Evolutionary conservation across 2,797 vertebrate species (phyloP), one percentile per base, ranked within the genome.

Genomic region (Trematomus bernacchii): DNA sequence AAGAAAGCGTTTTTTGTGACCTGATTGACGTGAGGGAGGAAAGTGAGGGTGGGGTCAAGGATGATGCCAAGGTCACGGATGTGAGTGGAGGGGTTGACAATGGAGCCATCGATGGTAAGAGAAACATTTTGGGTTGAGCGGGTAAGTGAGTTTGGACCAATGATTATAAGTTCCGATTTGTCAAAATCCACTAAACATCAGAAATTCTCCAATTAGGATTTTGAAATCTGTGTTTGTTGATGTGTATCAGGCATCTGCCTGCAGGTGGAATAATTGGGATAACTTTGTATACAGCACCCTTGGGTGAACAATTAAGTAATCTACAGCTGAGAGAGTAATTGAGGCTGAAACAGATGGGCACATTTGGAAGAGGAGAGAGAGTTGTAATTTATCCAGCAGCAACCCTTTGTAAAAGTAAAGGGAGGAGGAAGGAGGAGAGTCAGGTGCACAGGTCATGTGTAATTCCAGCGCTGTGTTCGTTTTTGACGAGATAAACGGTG

Each of bases 211-310:
- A 82, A 85, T 85, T 84, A 82, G 43, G 21, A 47, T 37, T 51
- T 76, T 74, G 16, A 74, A 68, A 76, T 77, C 30, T 47, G 21
- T 48, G 65, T 54, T 70, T 75, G 21, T 71, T 88, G 73, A 73
- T 60, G 85, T 76, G 37, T 83, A 71, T 86, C 84, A 66, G 62
- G 42, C 75, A n/a, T n/a, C n/a, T n/a, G n/a, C n/a, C n/a, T n/a
- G n/a, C n/a, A n/a, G n/a, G n/a, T n/a, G n/a, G n/a, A n/a, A n/a
- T 73, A 66, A 86, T 51, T 40, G 52, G 91, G 82, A 94, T 86
- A 84, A 67, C 85, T 92, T 84, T 53, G 91, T 94, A 71, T 82
- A 63, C 59, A 78, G 53, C 66, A 82, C 86, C 84, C 90, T 63
- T 77, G 87, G 89, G 90, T 87, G 74, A 85, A 80, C 83, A 73